phyloP scores from a whole-genome alignment of 2,797 vertebrate genomes.

The Sebastes wilsoni region DNA sequence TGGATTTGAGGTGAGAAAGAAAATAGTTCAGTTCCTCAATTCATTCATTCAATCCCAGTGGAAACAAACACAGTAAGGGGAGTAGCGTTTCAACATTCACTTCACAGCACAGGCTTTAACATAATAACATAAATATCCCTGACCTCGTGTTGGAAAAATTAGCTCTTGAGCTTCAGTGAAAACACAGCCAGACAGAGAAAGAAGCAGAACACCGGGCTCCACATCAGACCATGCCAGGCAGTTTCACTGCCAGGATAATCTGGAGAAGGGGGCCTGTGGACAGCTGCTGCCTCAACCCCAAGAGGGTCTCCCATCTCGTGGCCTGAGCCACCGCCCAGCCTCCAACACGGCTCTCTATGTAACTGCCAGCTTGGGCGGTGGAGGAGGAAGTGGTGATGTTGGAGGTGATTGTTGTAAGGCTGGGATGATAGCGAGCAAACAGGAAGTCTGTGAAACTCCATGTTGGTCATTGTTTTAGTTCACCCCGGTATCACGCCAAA shows the following conservation, averaged over 20 bases:
- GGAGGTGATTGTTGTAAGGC: background rate
- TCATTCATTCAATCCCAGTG: background rate
- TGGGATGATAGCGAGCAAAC: background rate
- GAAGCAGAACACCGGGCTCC: slow-evolving; percentile 59
- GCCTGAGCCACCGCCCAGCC: slow-evolving; percentile 40
- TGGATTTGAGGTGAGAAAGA: background rate
- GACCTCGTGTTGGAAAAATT: slow-evolving; percentile 39
- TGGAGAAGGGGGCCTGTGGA: slow-evolving; percentile 60
- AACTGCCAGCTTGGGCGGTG: slow-evolving; percentile 31
- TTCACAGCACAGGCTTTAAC: background rate
- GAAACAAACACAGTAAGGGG: background rate
- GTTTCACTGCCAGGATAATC: slow-evolving; percentile 62
- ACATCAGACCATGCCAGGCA: slow-evolving; percentile 60
- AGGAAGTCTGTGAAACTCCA: background rate
- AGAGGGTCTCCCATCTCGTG: slow-evolving; percentile 45
- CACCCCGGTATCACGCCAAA: too few relatives aligned
- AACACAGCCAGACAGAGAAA: slow-evolving; percentile 17
- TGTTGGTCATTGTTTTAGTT: background rate
- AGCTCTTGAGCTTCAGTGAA: slow-evolving; percentile 16
- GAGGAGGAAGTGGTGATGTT: slow-evolving; percentile 8
- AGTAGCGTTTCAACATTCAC: background rate
- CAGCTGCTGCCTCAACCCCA: slow-evolving; percentile 76
- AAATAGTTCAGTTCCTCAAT: background rate
- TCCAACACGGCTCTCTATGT: slow-evolving; percentile 39
- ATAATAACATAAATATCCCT: background rate